These are phyloP conservation scores for Mungos mungo DNA, from an alignment of 2,113 vertebrate species.

Conservation along the genomic window DNA sequence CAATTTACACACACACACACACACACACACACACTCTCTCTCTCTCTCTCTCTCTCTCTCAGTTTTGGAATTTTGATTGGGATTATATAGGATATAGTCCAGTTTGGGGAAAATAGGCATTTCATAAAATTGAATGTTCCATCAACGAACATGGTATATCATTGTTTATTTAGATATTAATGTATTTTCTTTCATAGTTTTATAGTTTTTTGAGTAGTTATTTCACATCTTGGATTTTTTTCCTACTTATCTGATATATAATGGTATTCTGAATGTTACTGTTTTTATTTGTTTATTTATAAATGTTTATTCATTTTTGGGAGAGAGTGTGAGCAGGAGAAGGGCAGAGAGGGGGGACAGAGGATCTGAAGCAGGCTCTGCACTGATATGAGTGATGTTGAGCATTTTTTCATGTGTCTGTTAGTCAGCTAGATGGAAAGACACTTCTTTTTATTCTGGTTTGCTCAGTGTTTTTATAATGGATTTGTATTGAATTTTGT, in stretches of 20 bases:
- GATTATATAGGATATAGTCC: not conserved
- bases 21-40: not conserved
- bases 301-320: too few relatives aligned
- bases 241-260: not conserved
- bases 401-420: too few relatives aligned
- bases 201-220: not conserved
- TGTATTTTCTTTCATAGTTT: not conserved
- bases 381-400: too few relatives aligned
- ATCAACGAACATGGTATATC: not conserved
- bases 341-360: too few relatives aligned
- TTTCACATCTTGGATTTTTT: not conserved
- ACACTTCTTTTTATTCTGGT: not conserved
- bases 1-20: not conserved
- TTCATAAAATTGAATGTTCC: not conserved
- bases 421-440: not conserved
- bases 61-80: not conserved
- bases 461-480: not conserved
- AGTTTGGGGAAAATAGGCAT: not conserved
- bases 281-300: not conserved
- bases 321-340: too few relatives aligned
- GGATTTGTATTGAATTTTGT: not conserved
- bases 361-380: too few relatives aligned
- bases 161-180: not conserved
- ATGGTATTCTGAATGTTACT: not conserved
- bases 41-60: not conserved